Evolutionary conservation across 23 tunicate species (phyloP).

Genomic region (Clavelina lepadiformis): DNA sequence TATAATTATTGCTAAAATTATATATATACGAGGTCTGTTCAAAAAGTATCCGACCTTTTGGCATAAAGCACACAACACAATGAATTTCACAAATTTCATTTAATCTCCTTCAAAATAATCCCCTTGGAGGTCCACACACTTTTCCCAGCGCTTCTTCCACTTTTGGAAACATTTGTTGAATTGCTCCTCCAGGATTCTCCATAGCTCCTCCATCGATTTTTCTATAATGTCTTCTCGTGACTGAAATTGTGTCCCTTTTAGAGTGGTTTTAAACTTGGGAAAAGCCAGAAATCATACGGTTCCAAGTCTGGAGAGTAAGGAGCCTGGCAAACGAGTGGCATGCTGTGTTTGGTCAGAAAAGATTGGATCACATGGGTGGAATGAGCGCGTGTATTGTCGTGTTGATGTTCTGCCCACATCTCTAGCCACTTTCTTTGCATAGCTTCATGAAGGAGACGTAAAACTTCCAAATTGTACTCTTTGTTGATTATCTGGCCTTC

Average conservation of each 20-base stretch:
- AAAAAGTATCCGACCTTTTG: too few species aligned
- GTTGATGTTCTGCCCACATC: constrained; percentile 13
- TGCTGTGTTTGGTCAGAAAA: neutral
- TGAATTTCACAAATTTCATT: too few species aligned
- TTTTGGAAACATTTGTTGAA: constrained; percentile 8
- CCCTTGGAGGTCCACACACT: too few species aligned
- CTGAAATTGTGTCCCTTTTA: constrained; percentile 1
- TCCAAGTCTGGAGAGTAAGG: constrained; percentile 1
- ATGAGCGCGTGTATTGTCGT: constrained; percentile 8
- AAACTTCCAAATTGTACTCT: neutral
- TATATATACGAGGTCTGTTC: too few species aligned
- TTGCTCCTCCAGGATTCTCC: constrained; percentile 7
- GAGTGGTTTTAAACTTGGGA: constrained; percentile 5
- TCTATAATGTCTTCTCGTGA: constrained; percentile 8
- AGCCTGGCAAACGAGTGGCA: constrained; percentile 11
- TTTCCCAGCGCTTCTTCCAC: too few species aligned
- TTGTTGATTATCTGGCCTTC: neutral
- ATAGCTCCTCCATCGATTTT: constrained; percentile 13
- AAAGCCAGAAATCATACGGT: constrained; percentile 9
- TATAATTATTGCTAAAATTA: too few species aligned
- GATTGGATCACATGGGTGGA: neutral
- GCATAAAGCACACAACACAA: too few species aligned
- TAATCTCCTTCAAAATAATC: too few species aligned
- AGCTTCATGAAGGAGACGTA: constrained; percentile 11
- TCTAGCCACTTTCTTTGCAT: constrained; percentile 1